phyloP scores from a whole-genome alignment of 2,113 vertebrate genomes.

The Grallaria varia region DNA sequence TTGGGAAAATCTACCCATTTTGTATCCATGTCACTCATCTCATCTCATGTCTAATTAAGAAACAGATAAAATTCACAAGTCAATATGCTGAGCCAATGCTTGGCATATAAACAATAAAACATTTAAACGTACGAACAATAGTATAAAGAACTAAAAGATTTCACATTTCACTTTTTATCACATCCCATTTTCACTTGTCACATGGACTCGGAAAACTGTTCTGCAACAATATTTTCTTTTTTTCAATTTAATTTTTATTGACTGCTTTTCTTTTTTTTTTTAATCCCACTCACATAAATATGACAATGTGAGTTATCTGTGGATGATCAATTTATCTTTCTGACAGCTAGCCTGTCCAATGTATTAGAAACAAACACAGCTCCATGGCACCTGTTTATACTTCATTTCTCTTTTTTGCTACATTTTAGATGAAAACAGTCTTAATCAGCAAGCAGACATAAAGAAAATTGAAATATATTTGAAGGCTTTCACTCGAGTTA shows the following conservation, averaged over 20 bases:
- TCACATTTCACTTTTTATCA: neutral
- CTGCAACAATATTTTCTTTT: neutral
- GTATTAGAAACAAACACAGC: neutral
- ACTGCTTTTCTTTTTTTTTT: neutral
- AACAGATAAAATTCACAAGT: neutral
- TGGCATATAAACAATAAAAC: neutral
- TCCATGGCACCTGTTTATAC: neutral
- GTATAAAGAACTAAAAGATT: neutral
- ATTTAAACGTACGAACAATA: neutral
- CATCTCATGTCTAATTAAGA: neutral
- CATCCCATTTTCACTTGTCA: neutral
- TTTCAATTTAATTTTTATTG: slow-evolving; percentile 6
- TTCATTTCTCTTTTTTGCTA: neutral
- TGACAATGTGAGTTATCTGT: neutral
- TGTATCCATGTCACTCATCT: neutral
- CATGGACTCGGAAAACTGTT: neutral
- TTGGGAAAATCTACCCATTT: neutral
- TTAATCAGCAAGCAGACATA: neutral
- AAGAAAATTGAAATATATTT: neutral
- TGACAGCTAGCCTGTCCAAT: neutral
- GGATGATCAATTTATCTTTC: neutral
- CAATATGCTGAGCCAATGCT: neutral
- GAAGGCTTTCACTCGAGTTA: neutral
- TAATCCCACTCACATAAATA: neutral
- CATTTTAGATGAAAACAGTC: neutral